Percentiles rank a stretch among this genome's conserved stretches.
Conservation (phyloP, 2,888 invertebrate species). For the Torymus texanus region DNA sequence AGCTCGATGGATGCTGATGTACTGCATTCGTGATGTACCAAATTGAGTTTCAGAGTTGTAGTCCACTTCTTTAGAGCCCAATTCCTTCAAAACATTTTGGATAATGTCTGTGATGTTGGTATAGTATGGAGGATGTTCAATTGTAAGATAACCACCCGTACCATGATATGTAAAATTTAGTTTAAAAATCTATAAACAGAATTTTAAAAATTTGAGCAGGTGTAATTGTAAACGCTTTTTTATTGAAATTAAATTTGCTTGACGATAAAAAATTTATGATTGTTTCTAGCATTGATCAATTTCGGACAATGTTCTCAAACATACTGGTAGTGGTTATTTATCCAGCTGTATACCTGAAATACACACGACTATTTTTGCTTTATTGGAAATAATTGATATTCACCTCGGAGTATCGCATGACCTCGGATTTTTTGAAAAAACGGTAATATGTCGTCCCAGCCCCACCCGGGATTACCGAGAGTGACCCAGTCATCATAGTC, state of each 20-base stretch:
- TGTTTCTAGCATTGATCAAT: too few relatives aligned
- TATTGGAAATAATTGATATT: not conserved
- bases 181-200: too few relatives aligned
- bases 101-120: not conserved
- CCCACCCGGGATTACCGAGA: conserved; percentile 24
- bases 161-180: not conserved
- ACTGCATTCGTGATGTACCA: not conserved
- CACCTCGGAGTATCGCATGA: conserved; percentile 33
- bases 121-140: not conserved
- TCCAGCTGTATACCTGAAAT: not conserved
- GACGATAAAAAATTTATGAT: too few relatives aligned
- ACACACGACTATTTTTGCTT: not conserved
- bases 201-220: too few relatives aligned
- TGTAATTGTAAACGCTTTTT: too few relatives aligned
- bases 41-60: conserved; percentile 15
- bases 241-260: too few relatives aligned
- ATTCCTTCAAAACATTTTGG: not conserved
- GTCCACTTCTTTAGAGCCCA: conserved; percentile 16
- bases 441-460: not conserved
- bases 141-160: conserved; percentile 2
- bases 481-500: conserved; percentile 19
- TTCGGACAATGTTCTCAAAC: too few relatives aligned
- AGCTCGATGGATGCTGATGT: not conserved
- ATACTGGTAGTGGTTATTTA: too few relatives aligned
- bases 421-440: conserved; percentile 33